Base-by-base conservation (phyloP, 2,113 vertebrate genomes). In the Oreochromis niloticus region DNA sequence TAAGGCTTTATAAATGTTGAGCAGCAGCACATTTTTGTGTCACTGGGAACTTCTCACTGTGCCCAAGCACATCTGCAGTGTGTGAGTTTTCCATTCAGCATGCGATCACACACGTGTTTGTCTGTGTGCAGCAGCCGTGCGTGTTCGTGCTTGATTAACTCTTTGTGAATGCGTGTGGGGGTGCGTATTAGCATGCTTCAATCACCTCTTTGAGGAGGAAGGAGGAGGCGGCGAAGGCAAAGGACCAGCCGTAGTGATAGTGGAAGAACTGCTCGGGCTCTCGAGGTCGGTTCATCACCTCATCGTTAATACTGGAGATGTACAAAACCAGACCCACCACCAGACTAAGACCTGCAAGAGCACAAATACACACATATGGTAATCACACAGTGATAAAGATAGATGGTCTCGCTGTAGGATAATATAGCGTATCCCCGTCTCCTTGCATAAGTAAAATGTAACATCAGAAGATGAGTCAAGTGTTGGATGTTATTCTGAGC, bases 231-330 rank as follows among this genome's bases (percentile, higher is more conserved):
- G 98, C 98, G 22, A 98, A 98, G 83, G 98, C 97, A 13, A 98
- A 98, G 22, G 98, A 98, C 98, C 98, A 98, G 66, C 98, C 98
- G 1, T 98, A 98, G 85, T 89, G 97, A 68, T 98, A 98, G 81
- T 97, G 97, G 90, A 98, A 98, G 89, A 98, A 98, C 90, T 97
- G 97, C 91, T 98, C 98, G 0, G 98, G 96, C 82, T 98, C 97
- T 85, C 98, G 95, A 36, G 98, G 97, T 43, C 97, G 93, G 93
- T 98, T 98, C 98, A 98, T 98, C 93, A 98, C 98, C 93, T 98
- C 98, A 2, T 98, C 98, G 1, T 98, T 98, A 80, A 98, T 98
- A 85, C 97, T 98, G 92, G 98, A 98, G 92, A 98, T 98, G 80
- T 98, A 98, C 19, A 98, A 92, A 80, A 98, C 97, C 92, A 98